Evolutionary conservation across 2,888 invertebrate species (phyloP).

Genomic region (Campoplex nolae): DNA sequence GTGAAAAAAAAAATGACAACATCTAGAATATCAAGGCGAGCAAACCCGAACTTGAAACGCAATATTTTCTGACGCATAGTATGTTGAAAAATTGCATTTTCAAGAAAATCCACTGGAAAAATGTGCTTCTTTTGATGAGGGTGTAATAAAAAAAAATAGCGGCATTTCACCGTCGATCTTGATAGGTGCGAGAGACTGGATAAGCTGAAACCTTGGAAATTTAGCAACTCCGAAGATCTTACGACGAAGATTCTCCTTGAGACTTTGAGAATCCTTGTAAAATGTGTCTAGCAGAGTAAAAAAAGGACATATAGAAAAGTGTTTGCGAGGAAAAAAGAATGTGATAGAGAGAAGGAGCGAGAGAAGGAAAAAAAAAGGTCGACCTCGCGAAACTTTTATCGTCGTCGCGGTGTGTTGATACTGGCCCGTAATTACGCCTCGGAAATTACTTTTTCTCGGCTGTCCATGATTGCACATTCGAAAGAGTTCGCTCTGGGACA

Average conservation of each 20-base stretch:
- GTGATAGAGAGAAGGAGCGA: conserved; percentile 6
- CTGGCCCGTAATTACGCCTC: conserved; percentile 71
- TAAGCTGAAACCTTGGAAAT: neutral
- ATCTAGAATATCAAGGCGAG: neutral
- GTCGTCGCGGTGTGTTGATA: conserved; percentile 66
- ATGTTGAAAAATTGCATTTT: neutral
- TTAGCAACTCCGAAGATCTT: conserved; percentile 6
- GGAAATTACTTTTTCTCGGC: conserved; percentile 73
- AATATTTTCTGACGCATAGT: neutral
- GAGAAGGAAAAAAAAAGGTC: neutral
- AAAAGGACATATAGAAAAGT: conserved; percentile 17
- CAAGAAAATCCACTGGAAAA: neutral
- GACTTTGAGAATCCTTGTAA: conserved; percentile 27
- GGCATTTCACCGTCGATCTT: neutral
- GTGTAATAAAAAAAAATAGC: neutral
- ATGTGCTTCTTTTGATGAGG: neutral
- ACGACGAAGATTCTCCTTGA: conserved; percentile 12
- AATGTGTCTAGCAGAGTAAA: conserved; percentile 25
- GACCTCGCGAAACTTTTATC: conserved; percentile 57
- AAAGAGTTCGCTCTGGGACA: conserved; percentile 67
- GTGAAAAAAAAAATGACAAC: neutral
- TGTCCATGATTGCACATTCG: conserved; percentile 71
- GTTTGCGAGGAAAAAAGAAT: conserved; percentile 13
- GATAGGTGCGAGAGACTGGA: conserved; percentile 1
- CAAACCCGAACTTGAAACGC: neutral